A percentile compares a stretch with the other conserved stretches of the same genome.
phyloP scores from a whole-genome alignment of 92 coral and sea anemone species.

The Actinernus sp. region DNA sequence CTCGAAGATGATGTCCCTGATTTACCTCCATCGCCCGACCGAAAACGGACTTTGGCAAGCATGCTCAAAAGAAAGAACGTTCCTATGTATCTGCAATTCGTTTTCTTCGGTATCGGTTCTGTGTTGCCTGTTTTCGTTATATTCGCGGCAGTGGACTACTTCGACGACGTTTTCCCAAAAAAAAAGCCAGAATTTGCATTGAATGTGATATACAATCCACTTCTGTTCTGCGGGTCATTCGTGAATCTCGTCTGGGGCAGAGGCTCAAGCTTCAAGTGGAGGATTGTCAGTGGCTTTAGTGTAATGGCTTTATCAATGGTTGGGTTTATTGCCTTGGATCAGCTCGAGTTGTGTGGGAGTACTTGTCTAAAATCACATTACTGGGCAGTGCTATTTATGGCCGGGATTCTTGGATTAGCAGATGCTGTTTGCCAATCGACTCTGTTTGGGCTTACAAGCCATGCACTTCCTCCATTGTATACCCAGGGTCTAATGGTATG shows the following conservation, averaged over 20 bases:
- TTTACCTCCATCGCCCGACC: conserved; percentile 23
- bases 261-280: conserved; percentile 84
- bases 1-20: conserved; percentile 67
- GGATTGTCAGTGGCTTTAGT: conserved; percentile 75
- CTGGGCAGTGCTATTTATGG: conserved; percentile 83
- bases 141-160: conserved; percentile 90
- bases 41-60: conserved; percentile 68
- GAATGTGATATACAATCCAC: conserved; percentile 84
- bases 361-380: conserved; percentile 80
- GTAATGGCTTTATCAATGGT: conserved; percentile 82
- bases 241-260: conserved; percentile 92
- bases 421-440: conserved; percentile 95
- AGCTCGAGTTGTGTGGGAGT: conserved; percentile 82
- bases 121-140: conserved; percentile 86
- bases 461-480: conserved; percentile 86
- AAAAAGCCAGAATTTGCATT: conserved; percentile 87
- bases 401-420: conserved; percentile 83
- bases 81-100: conserved; percentile 87
- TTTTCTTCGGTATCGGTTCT: conserved; percentile 88
- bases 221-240: conserved; percentile 87
- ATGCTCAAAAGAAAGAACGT: conserved; percentile 72
- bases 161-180: conserved; percentile 84
- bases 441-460: conserved; percentile 86
- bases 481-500: conserved; percentile 94
- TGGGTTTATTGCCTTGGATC: conserved; percentile 77